Evolutionary conservation across 2,113 vertebrate species (phyloP).

Genomic region (Rhagologus leucostigma): DNA sequence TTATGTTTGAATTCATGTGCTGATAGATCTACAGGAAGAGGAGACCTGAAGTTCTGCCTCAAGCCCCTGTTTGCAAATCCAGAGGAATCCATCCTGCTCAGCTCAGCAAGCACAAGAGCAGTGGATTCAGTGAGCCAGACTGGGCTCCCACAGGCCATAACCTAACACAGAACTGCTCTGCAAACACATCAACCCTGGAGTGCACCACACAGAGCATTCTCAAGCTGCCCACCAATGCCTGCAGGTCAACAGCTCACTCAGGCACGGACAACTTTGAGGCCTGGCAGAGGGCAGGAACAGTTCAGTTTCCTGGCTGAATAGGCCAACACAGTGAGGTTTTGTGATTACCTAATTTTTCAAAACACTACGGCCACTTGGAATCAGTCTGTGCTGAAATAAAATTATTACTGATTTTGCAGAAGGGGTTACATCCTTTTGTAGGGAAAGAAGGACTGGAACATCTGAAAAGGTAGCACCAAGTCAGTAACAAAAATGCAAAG

Average conservation of each 20-base stretch:
- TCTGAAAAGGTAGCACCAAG: not conserved
- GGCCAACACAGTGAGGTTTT: not conserved
- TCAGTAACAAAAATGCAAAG: not conserved
- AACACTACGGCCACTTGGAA: not conserved
- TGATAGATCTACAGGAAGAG: not conserved
- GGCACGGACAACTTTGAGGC: not conserved
- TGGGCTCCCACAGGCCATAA: not conserved
- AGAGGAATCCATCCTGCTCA: not conserved
- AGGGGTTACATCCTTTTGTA: not conserved
- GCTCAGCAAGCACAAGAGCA: not conserved
- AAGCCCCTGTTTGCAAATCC: not conserved
- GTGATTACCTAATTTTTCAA: not conserved
- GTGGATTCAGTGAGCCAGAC: not conserved
- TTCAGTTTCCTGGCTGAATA: not conserved
- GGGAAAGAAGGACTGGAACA: not conserved
- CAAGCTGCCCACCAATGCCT: not conserved
- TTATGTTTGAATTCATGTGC: not conserved
- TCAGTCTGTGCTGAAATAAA: not conserved
- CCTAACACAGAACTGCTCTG: not conserved
- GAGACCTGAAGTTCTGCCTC: not conserved
- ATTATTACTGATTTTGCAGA: not conserved
- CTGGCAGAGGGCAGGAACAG: not conserved
- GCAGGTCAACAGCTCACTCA: not conserved
- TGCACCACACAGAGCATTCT: fast-evolving
- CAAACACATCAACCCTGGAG: not conserved